A percentile compares a stretch with the other conserved stretches of the same genome.
These are phyloP conservation scores for Tenthredo amoena DNA, from an alignment of 2,888 invertebrate genomes.

Conservation along the genomic window DNA sequence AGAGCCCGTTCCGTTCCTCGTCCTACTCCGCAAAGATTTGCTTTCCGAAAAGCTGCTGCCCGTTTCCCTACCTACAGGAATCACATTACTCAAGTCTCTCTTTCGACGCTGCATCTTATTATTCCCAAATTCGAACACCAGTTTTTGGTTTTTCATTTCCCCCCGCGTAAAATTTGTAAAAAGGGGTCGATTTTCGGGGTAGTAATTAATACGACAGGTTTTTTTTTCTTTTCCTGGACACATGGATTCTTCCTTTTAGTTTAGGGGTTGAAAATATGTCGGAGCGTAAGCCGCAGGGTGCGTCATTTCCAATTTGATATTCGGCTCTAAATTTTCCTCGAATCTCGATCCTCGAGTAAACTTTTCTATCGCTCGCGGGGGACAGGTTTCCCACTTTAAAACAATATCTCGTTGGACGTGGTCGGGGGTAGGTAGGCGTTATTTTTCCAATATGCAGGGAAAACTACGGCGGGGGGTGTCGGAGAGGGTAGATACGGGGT, in stretches of 20 bases:
- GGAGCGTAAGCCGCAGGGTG: not conserved
- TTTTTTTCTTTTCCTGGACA: not conserved
- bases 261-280: not conserved
- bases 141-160: not conserved
- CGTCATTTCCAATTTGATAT: constrained; percentile 30
- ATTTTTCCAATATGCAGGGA: constrained; percentile 70
- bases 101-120: not conserved
- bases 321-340: constrained; percentile 36
- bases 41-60: constrained; percentile 54
- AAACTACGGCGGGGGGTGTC: constrained; percentile 48
- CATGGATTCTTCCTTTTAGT: not conserved
- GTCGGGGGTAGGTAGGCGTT: constrained; percentile 57
- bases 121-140: not conserved
- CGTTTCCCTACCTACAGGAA: constrained; percentile 55
- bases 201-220: not conserved
- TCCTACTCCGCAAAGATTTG: constrained; percentile 57
- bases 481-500: constrained; percentile 38
- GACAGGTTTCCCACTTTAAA: constrained; percentile 75
- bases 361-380: constrained; percentile 68
- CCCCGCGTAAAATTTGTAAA: not conserved
- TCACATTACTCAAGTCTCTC: constrained; percentile 34
- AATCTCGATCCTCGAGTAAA: constrained; percentile 28
- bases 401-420: constrained; percentile 73
- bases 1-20: constrained; percentile 61
- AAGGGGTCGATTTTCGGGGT: not conserved